Base-by-base conservation (phyloP, 2,113 vertebrate species). In the Gobiocypris rarus region DNA sequence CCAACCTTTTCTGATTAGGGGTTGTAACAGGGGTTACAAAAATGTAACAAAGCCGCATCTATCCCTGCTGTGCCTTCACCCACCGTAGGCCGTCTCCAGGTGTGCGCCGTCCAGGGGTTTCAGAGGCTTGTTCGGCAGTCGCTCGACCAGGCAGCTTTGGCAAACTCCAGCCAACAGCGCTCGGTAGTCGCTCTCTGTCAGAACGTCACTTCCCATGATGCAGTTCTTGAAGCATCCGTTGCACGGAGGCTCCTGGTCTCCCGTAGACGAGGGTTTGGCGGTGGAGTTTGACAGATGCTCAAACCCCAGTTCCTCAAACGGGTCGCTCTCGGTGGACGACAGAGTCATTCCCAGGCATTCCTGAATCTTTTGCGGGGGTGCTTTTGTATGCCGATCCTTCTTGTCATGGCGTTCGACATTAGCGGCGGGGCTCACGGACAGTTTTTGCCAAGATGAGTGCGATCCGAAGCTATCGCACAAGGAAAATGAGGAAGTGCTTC, bases 161-260 rank as follows among this genome's bases (percentile, higher is more conserved):
- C 93, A 95, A 69, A 97, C 95, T 10, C 97, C 97, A 6, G 96
- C 94, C 75, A 98, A 89, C 0, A 99, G 94, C 10, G 92, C 92
- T 59, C 76, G 80, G 87, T 96, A 95, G 88, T 98, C 97, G 1
- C 91, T 86, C 1, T 92, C 90, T 6, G 89, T 91, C 90, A 99
- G 69, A 58, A 56, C n/a, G 6, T 41, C 54, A 26, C 19, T 58
- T 50, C 75, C 75, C 11, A 56, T 75, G 17, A 11, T 26, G 69
- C 82, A 89, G 0, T 50, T 79, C 31, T 89, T 63, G 10, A 87
- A 48, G 82, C 94, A 94, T 78, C 38, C 75, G 75, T 86, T 83
- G 83, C 91, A 92, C 41, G 82, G 86, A 45, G 73, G 65, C 10
- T 65, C 85, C 5, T 24, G 56, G 75, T 71, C 28, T n/a, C 26